These are phyloP conservation scores for Cossypha heuglini DNA, from an alignment of 2,797 vertebrate species.

Conservation along the genomic window DNA sequence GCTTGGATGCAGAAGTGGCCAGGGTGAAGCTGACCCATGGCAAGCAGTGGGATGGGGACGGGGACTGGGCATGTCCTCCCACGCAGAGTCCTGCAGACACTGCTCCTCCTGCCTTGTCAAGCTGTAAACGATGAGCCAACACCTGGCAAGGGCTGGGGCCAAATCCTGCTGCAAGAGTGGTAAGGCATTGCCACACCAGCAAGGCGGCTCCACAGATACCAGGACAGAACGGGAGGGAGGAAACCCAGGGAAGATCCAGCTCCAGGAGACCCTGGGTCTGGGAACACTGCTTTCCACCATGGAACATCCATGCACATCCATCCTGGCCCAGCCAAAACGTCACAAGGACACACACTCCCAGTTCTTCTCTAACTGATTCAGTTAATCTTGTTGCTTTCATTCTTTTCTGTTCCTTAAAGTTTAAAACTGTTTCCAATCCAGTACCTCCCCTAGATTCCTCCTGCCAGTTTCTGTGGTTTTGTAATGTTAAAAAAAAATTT, in stretches of 20 bases:
- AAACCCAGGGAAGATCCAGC: background rate
- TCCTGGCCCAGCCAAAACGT: background rate
- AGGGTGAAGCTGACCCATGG: rapidly evolving
- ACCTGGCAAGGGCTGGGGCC: constrained; percentile 12
- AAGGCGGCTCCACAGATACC: background rate
- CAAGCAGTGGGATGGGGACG: background rate
- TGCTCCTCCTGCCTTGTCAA: background rate
- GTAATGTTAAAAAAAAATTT: constrained; percentile 31
- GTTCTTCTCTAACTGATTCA: background rate
- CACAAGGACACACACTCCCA: background rate
- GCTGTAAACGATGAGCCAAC: constrained; percentile 1
- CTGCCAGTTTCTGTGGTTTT: constrained; percentile 59
- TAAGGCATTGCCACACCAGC: constrained; percentile 26
- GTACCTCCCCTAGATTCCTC: constrained; percentile 22
- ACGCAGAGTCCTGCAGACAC: background rate
- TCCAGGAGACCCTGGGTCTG: background rate
- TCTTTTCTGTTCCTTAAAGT: background rate
- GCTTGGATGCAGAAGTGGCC: background rate
- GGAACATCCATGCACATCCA: background rate
- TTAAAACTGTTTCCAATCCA: constrained; percentile 4
- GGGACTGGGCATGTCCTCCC: background rate
- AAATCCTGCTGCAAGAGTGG: constrained; percentile 9
- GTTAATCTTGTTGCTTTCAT: background rate
- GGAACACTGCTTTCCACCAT: background rate
- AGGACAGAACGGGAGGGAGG: background rate